Evolutionary conservation across 2,888 invertebrate species (phyloP), one percentile per base, ranked within the genome.

Genomic region (Eupithecia subumbrata): DNA sequence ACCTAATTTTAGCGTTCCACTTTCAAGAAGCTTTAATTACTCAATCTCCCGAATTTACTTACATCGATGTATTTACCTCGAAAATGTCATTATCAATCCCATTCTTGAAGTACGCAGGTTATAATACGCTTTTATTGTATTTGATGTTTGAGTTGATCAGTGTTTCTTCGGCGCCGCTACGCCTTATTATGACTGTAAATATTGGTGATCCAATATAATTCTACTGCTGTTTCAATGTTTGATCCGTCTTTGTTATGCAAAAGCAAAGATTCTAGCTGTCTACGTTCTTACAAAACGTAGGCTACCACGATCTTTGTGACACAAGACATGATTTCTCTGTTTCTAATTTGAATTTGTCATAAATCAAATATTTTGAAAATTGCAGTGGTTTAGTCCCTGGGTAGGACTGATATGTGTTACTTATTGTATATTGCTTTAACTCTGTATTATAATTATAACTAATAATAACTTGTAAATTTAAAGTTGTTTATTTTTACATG

Each of bases 401-500:
- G 37, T 63, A 69, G 63, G 67, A 52, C 63, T 63, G 25, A 25
- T 60, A 72, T 66, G 30, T 64, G 78, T 79, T 79, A 79, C 82
- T 79, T 84, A 81, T 86, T 86, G 83, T 87, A 83, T 83, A 84
- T 76, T 81, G 76, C 81, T 81, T 67, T 83, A 84, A 84, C 84
- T 37, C 22, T 77, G 72, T 77, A 72, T 73, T 74, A 77, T 74
- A 76, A 80, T 73, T 74, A 77, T 67, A 67, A 40, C 60, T 79
- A 81, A 82, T 82, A 64, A 78, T 83, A 85, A 85, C 80, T 85
- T 80, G 77, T 80, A 80, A 75, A 79, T 79, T 76, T 45, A 79
- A 84, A 56, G 83, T 85, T 85, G 82, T 86, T 88, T 87, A 84
- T 82, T 88, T 83, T 85, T 87, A 84, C 86, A 86, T 85, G 82